These are phyloP conservation scores for Eristalis arbustorum DNA, from an alignment of 2,888 invertebrate genomes.

Conservation along the genomic window DNA sequence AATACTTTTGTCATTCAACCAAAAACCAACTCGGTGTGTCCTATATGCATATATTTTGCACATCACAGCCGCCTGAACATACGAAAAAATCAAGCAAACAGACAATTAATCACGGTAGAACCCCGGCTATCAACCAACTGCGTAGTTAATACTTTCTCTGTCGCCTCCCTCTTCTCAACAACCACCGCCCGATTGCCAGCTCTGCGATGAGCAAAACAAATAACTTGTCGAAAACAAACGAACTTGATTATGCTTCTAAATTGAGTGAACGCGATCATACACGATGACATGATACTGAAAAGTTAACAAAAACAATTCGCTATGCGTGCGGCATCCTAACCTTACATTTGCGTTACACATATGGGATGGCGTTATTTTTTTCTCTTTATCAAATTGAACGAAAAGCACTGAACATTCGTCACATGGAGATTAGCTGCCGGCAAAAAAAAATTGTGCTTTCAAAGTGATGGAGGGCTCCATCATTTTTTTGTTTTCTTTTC, in stretches of 20 bases:
- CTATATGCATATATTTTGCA: too few species aligned
- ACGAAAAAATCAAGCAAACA: not conserved
- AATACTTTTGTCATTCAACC: too few species aligned
- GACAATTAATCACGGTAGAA: not conserved
- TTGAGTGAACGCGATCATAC: not conserved
- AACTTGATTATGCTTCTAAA: constrained; percentile 7
- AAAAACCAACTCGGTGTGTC: too few species aligned
- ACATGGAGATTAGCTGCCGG: not conserved
- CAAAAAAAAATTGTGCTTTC: constrained; percentile 7
- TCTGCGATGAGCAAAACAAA: constrained; percentile 17
- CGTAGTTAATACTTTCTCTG: not conserved
- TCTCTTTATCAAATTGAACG: not conserved
- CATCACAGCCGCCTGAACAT: too few species aligned
- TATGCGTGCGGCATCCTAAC: not conserved
- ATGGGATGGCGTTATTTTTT: not conserved
- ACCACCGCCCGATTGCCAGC: not conserved
- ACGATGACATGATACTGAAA: constrained; percentile 7
- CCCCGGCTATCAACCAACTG: constrained; percentile 17
- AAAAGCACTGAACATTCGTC: not conserved
- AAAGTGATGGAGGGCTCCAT: not conserved
- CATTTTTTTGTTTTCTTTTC: constrained; percentile 7
- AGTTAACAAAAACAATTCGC: not conserved
- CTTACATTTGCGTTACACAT: not conserved
- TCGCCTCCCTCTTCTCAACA: not conserved
- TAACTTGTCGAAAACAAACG: constrained; percentile 31